Base-by-base conservation (phyloP, 2,113 vertebrate species). In the Gopherus evgoodei region DNA sequence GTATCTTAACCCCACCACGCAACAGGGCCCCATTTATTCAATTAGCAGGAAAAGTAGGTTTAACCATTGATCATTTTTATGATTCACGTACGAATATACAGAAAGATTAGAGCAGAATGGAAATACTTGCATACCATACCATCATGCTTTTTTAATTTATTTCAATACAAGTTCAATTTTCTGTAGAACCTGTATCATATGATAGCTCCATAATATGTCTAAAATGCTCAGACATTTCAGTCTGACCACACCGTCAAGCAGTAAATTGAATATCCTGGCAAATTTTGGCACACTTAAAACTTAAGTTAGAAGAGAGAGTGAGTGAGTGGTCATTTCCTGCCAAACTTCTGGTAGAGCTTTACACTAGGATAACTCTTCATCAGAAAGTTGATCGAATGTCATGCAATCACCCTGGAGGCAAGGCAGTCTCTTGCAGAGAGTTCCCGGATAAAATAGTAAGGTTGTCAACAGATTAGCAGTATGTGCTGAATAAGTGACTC, bases 141-240 rank as follows among this genome's bases (percentile, higher is more conserved):
- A 29, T n/a, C 38, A 6, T 87, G 47, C 8, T 93, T 72, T 90
- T 88, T 83, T 53, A 89, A 90, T 93, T 95, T 84, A 42, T 59
- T 89, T 62, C 83, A 85, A 31, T 65, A 0, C 38, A 84, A 90
- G 35, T 87, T 76, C 52, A 62, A 72, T 92, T 94, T 95, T 91
- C 75, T 81, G 85, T 38, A 69, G 3, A 0, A 72, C 88, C 12
- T 42, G 4, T 94, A 83, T 96, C 81, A 80, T 86, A 57, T 94
- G 87, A 56, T 75, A 52, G 62, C 90, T 92, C 79, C 82, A 69
- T 25, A 6, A 81, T 42, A 82, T 88, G 56, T 83, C 38, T 94
- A 94, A 95, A 96, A 88, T 82, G 12, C 78, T 95, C 52, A 57
- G 72, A 93, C 14, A n/a, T 47, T 10, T 94, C 65, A 83, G 72